phyloP scores from a whole-genome alignment of 2,888 invertebrate genomes.

The Drosophila vallismaia region DNA sequence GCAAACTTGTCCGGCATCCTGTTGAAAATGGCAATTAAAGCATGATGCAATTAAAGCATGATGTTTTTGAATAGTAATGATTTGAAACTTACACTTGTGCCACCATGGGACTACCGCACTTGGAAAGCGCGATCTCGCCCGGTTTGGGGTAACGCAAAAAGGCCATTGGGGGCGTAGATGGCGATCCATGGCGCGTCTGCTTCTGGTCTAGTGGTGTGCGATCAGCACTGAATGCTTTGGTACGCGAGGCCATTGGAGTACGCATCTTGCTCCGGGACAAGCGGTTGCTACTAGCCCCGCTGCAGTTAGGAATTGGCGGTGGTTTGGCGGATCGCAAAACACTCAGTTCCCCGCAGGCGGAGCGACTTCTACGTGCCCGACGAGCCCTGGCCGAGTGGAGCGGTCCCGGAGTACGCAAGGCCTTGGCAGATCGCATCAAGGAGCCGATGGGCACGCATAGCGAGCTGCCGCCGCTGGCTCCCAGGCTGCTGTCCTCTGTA shows the following conservation, averaged over 20 bases:
- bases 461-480: constrained; percentile 48
- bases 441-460: constrained; percentile 51
- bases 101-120: constrained; percentile 83
- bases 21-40: background rate
- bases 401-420: constrained; percentile 80
- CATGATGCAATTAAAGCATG: no score
- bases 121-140: constrained; percentile 83
- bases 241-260: constrained; percentile 76
- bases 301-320: constrained; percentile 2
- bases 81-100: constrained; percentile 78
- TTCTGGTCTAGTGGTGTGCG: constrained; percentile 66
- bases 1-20: constrained; percentile 82
- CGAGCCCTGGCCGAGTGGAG: constrained; percentile 82
- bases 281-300: constrained; percentile 41
- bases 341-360: constrained; percentile 69
- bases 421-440: constrained; percentile 50
- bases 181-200: constrained; percentile 39
- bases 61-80: background rate
- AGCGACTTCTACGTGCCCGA: constrained; percentile 80
- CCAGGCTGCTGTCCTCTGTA: constrained; percentile 83
- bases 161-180: constrained; percentile 76
- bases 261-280: constrained; percentile 79
- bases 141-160: constrained; percentile 83
- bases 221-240: constrained; percentile 82
- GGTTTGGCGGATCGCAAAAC: constrained; percentile 39